phyloP scores from a whole-genome alignment of 2,797 vertebrate species.

The Phalloptychus januarius region DNA sequence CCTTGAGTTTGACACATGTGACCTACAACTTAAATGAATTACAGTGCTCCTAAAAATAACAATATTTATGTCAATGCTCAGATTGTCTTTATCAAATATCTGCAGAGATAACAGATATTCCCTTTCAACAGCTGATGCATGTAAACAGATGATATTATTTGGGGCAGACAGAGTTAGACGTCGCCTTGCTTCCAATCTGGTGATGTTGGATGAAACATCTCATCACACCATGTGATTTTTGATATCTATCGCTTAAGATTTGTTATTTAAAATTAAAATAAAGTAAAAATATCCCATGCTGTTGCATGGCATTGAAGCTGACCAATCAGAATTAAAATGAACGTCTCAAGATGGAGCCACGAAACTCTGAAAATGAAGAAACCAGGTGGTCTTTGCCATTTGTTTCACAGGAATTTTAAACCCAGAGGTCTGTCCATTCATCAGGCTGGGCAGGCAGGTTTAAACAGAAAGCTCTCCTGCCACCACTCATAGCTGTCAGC shows the following conservation, averaged over 20 bases:
- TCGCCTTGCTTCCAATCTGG: background rate
- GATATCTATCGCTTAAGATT: background rate
- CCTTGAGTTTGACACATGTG: too few relatives aligned
- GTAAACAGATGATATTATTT: background rate
- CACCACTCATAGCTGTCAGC: conserved; percentile 48
- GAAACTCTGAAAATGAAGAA: background rate
- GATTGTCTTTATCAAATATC: background rate
- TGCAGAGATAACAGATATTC: background rate
- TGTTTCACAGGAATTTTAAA: conserved; percentile 9
- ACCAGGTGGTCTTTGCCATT: background rate
- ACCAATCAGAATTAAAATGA: background rate
- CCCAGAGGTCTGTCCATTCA: conserved; percentile 27
- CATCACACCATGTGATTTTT: background rate
- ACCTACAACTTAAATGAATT: background rate
- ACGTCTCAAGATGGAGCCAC: background rate
- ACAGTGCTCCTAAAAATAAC: background rate
- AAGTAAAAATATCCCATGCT: background rate
- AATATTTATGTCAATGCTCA: background rate
- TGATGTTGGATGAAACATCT: background rate
- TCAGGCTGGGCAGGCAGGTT: conserved; percentile 18
- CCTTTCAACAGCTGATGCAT: background rate
- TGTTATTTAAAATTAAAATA: background rate
- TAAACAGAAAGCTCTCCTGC: conserved; percentile 40
- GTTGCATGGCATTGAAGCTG: background rate
- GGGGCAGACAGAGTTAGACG: background rate